Evolutionary conservation across 1,140 invertebrate genomes (phyloP).

Genomic region (Panagrolaimus sp.): DNA sequence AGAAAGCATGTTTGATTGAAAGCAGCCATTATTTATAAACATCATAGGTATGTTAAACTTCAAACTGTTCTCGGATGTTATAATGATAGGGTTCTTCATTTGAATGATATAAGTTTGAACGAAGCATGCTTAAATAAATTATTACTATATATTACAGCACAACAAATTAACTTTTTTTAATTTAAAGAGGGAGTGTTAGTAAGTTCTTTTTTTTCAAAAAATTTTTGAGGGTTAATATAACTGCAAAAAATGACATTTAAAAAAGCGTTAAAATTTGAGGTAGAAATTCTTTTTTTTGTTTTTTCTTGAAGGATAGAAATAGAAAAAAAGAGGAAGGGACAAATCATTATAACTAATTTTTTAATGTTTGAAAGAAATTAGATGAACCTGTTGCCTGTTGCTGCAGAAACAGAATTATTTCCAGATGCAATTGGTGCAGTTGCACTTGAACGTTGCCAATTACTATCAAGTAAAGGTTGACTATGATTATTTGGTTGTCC

Average conservation of each 20-base stretch:
- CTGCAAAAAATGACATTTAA: too few relatives aligned
- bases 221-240: too few relatives aligned
- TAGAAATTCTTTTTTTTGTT: too few relatives aligned
- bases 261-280: too few relatives aligned
- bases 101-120: not conserved
- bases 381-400: slow-evolving; percentile 10
- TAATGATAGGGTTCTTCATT: not conserved
- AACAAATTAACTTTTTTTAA: too few relatives aligned
- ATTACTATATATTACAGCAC: too few relatives aligned
- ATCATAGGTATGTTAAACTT: not conserved
- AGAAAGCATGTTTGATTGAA: too few relatives aligned
- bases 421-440: slow-evolving; percentile 7
- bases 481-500: not conserved
- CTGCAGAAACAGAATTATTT: slow-evolving; percentile 3
- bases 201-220: too few relatives aligned
- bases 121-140: slow-evolving; percentile 12
- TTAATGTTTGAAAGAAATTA: not conserved
- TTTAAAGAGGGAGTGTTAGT: too few relatives aligned
- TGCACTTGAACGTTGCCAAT: not conserved
- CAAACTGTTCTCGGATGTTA: not conserved
- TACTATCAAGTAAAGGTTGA: not conserved
- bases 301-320: too few relatives aligned
- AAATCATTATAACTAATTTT: not conserved
- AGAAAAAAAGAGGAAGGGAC: slow-evolving; percentile 1
- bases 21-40: not conserved